Evolutionary conservation across 2,113 vertebrate genomes (phyloP).

Genomic region (Colistium nudipinnis): DNA sequence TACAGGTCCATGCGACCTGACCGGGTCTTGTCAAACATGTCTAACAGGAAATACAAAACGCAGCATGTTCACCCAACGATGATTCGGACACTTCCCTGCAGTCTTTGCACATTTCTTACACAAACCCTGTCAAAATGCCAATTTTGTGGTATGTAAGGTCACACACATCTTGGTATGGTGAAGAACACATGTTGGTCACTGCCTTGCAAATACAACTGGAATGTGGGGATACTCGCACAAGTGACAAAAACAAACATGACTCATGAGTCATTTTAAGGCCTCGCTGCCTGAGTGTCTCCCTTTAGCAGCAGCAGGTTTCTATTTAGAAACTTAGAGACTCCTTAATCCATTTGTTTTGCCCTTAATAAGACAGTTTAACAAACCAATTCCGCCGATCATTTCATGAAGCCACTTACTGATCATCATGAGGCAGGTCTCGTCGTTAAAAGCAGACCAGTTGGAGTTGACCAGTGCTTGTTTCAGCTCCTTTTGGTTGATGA

Average conservation of each 20-base stretch:
- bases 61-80: background rate
- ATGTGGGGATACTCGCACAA: constrained; percentile 21
- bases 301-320: constrained; percentile 5
- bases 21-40: constrained; percentile 94
- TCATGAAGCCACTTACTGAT: constrained; percentile 86
- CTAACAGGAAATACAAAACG: constrained; percentile 70
- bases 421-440: constrained; percentile 95
- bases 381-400: no score
- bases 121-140: no score
- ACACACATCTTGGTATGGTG: no score
- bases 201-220: constrained; percentile 34
- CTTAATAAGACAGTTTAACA: no score
- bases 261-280: constrained; percentile 3
- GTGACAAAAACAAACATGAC: constrained; percentile 16
- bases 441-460: constrained; percentile 93
- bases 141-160: background rate
- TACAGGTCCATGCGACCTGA: constrained; percentile 89
- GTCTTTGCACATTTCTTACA: no score
- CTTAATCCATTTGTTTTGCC: constrained; percentile 1
- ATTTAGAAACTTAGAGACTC: background rate
- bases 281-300: background rate
- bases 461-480: constrained; percentile 94
- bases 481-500: constrained; percentile 91
- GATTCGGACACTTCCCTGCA: no score
- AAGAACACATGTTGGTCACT: constrained; percentile 49